Base-by-base conservation (phyloP, 2,888 invertebrate genomes). In the Philopedon plagiatum region DNA sequence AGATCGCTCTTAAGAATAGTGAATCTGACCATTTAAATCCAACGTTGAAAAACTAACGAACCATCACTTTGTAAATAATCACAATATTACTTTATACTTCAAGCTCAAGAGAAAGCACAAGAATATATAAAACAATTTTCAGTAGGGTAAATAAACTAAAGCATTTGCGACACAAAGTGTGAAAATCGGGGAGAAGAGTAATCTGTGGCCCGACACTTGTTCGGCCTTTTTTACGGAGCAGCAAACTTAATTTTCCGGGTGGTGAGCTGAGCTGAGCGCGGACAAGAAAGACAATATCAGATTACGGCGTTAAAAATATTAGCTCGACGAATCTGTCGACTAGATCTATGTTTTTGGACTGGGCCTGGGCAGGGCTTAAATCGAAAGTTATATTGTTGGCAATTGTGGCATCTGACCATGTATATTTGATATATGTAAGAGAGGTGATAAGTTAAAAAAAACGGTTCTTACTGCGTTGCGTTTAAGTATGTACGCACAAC, bases 211-310 rank as follows among this genome's bases (percentile, higher is more conserved):
- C 73, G 60, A 73, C 73, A 73, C 73, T 73, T 73, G 73, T 73
- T 64, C 68, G 60, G 68, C 60, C 77, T 76, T 78, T 80, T 78
- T 80, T 78, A 72, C 76, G 76, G 79, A 78, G 80, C 77, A 78
- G 80, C 83, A 86, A 86, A 86, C 85, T 85, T 85, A 86, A 86
- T 86, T 86, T 86, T 86, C 85, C 85, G 85, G 85, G 78, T 83
- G 79, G 84, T 85, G 85, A 82, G 78, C 84, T 85, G 84, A 85
- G 84, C 85, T 81, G 83, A 81, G 78, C 81, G 79, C 82, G 82
- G 84, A 84, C 84, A 84, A 83, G 84, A 84, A 83, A 71, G 67
- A 83, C 83, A 84, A 84, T 84, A 85, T 85, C 85, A 83, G 85
- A 85, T 85, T 85, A 85, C 80, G 78, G 80, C 81, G 81, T 81